Conservation (phyloP, 2,113 vertebrate genomes). For the Calypte anna region DNA sequence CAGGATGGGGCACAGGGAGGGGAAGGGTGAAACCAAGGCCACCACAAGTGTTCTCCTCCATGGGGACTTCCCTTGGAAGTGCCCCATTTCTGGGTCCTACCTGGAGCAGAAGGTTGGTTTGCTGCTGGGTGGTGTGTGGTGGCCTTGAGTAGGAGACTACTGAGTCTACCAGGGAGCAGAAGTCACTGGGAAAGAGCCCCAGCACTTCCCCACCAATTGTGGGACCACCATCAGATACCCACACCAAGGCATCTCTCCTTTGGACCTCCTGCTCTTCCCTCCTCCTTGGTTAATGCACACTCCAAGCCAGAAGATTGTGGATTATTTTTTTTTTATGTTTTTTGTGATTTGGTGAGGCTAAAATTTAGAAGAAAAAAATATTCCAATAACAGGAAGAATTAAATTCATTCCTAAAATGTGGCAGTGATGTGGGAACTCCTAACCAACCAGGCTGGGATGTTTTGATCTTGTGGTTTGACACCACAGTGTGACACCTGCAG, state of each 20-base stretch:
- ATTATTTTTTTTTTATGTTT: not conserved
- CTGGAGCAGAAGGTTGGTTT: not conserved
- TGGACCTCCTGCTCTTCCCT: not conserved
- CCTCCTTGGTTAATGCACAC: not conserved
- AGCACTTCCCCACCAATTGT: not conserved
- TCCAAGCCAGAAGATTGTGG: not conserved
- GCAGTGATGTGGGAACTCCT: not conserved
- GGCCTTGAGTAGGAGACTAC: not conserved
- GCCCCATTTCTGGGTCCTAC: not conserved
- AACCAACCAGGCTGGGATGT: not conserved
- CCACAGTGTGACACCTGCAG: not conserved
- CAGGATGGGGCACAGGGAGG: accelerated
- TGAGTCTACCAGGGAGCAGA: not conserved
- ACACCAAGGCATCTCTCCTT: accelerated
- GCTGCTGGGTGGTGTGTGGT: not conserved
- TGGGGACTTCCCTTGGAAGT: not conserved
- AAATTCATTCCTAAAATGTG: not conserved
- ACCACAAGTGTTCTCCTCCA: accelerated
- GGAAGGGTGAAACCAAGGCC: not conserved
- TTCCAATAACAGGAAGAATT: not conserved
- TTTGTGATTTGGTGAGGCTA: not conserved
- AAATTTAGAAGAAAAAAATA: not conserved
- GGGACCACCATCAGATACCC: not conserved
- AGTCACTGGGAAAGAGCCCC: not conserved
- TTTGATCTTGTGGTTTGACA: not conserved